Base-by-base conservation (phyloP, 1,140 invertebrate species). In the Papilio glaucus region DNA sequence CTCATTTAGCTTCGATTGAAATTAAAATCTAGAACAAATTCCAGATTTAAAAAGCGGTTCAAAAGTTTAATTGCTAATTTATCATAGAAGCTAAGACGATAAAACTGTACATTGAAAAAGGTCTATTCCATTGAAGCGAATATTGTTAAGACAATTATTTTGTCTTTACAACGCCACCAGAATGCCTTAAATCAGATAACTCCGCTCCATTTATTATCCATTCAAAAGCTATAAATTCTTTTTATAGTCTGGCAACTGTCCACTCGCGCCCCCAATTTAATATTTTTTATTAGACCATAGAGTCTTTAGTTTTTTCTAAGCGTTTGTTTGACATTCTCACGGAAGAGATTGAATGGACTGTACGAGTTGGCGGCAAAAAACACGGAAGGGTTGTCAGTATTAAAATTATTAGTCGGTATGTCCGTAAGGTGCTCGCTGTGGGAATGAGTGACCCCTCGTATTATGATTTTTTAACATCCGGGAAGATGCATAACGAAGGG, bases 241-340 rank as follows among this genome's bases (percentile, higher is more conserved):
- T 84, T 84, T 68, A 73, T 33, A 78, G 77, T 62, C 61, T 49
- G 72, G 81, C 87, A 89, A 87, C 84, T 90, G 88, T 86, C 88
- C 88, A 89, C 81, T 88, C 78, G 73, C 83, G 81, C 82, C 87
- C 85, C 74, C 75, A 83, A 82, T 84, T 75, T 53, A 76, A 73
- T 71, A 65, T 82, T 88, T 90, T 90, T 87, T 89, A 76, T 73
- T 41, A 49, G 72, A 80, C 76, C 72, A 71, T 77, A 74, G 33
- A 73, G 75, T 79, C 80, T 76, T 77, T 73, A 68, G 71, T 81
- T 86, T 85, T 86, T 79, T 83, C 74, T 88, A 84, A 82, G 80
- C 78, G 77, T 75, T 76, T 89, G 76, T 90, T 90, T 90, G 81
- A 84, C 63, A 83, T 91, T 91, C 89, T 91, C 89, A 91, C 89